Conservation (phyloP, 2,113 vertebrate species). For the Gobius niger region DNA sequence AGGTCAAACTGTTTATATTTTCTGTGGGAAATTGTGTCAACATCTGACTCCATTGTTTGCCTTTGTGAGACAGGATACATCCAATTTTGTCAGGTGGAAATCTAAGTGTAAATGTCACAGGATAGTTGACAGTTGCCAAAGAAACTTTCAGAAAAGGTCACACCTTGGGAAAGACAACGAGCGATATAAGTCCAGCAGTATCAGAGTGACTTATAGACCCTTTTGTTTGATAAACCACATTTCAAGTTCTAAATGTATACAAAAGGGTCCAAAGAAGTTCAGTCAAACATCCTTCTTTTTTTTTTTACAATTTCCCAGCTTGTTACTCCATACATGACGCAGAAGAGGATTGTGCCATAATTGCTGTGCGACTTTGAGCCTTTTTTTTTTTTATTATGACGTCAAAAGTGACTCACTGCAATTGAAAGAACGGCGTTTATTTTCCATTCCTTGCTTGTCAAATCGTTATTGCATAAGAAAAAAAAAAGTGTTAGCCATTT, state of each 20-base stretch:
- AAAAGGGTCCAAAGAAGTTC: too few species aligned
- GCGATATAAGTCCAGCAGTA: not conserved
- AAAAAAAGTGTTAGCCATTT: not conserved
- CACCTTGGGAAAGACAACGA: not conserved
- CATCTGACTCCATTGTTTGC: not conserved
- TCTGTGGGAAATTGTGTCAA: not conserved
- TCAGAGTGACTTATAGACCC: too few species aligned
- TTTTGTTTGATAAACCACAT: too few species aligned
- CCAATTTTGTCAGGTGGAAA: slow-evolving; percentile 1
- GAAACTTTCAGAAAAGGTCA: not conserved
- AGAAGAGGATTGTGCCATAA: too few species aligned
- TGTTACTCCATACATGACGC: too few species aligned
- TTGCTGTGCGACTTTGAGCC: too few species aligned
- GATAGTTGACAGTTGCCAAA: not conserved
- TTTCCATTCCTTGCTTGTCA: not conserved
- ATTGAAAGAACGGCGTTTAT: too few species aligned
- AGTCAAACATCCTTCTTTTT: too few species aligned
- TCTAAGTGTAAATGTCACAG: slow-evolving; percentile 3
- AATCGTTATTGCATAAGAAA: not conserved
- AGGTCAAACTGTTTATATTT: not conserved
- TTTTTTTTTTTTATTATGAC: not conserved
- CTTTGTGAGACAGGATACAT: not conserved
- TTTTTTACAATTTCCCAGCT: too few species aligned
- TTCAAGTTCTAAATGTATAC: too few species aligned
- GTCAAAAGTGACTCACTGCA: too few species aligned